Conservation (phyloP, 1,140 invertebrate genomes). For the Psilanteris sp. region DNA sequence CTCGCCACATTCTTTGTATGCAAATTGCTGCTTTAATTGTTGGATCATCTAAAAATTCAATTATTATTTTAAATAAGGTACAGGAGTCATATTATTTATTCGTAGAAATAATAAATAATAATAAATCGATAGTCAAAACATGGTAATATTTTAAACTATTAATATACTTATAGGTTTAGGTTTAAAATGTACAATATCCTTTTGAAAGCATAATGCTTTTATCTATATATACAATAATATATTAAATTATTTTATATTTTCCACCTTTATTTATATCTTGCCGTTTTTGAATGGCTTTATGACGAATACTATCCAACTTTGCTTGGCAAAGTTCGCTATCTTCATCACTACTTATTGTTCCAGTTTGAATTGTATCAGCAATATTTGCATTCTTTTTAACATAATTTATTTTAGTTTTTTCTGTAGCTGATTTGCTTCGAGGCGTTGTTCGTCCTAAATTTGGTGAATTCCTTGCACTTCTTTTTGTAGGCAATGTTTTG, state of each 20-base stretch:
- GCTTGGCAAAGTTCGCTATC: slow-evolving; percentile 83
- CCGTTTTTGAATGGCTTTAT: slow-evolving; percentile 81
- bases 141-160: too few species aligned
- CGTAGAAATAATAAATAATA: too few species aligned
- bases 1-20: slow-evolving; percentile 94
- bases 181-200: too few species aligned
- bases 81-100: too few species aligned
- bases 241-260: too few species aligned
- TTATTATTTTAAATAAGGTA: too few species aligned
- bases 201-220: too few species aligned
- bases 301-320: slow-evolving; percentile 82
- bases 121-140: too few species aligned
- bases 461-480: slow-evolving; percentile 69
- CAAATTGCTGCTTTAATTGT: slow-evolving; percentile 84
- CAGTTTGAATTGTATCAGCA: slow-evolving; percentile 59
- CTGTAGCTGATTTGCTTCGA: slow-evolving; percentile 67
- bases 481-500: slow-evolving; percentile 70
- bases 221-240: too few species aligned
- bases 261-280: slow-evolving; percentile 78
- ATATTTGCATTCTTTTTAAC: slow-evolving; percentile 64
- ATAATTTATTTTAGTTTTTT: slow-evolving; percentile 64
- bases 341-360: slow-evolving; percentile 79
- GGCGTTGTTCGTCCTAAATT: slow-evolving; percentile 68
- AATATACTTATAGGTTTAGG: too few species aligned
- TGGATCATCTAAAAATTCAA: slow-evolving; percentile 65